phyloP scores from a whole-genome alignment of 2,888 invertebrate genomes.

The Zaprionus bogoriensis region DNA sequence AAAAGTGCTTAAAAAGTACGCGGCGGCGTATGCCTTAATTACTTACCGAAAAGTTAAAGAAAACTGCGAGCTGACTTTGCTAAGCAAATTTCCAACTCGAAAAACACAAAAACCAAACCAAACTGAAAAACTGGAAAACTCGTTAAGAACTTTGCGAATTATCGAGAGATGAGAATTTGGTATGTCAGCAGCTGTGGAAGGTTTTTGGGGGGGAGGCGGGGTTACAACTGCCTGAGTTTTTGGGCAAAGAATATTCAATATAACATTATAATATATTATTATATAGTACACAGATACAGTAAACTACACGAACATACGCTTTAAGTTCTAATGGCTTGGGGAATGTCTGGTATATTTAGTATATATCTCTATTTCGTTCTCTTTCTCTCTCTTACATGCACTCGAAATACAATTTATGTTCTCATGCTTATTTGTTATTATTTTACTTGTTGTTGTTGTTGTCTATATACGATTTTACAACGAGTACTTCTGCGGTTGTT shows the following conservation, averaged over 20 bases:
- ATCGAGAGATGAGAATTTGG: background rate
- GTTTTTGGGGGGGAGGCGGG: too few species aligned
- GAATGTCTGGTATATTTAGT: background rate
- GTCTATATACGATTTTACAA: constrained; percentile 9
- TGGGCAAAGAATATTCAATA: too few species aligned
- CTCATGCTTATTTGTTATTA: constrained; percentile 30
- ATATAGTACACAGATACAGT: too few species aligned
- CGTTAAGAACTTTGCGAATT: constrained; percentile 7
- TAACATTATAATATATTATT: too few species aligned
- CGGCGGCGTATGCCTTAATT: constrained; percentile 32
- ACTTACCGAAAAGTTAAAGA: constrained; percentile 76
- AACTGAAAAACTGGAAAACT: constrained; percentile 18
- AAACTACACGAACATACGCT: background rate
- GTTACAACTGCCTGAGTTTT: background rate
- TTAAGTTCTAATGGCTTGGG: background rate
- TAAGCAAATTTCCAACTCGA: too few species aligned
- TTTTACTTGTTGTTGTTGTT: constrained; percentile 5
- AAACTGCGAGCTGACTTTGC: background rate
- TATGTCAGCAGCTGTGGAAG: too few species aligned
- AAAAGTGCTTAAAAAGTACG: background rate
- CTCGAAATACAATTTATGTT: constrained; percentile 17
- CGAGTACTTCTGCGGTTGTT: constrained; percentile 28
- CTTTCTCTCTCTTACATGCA: background rate
- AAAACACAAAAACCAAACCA: too few species aligned
- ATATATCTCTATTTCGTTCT: background rate